Evolutionary conservation across 2,797 vertebrate genomes (phyloP), one percentile per base, ranked within the genome.

Genomic region (Eulemur mongoz): DNA sequence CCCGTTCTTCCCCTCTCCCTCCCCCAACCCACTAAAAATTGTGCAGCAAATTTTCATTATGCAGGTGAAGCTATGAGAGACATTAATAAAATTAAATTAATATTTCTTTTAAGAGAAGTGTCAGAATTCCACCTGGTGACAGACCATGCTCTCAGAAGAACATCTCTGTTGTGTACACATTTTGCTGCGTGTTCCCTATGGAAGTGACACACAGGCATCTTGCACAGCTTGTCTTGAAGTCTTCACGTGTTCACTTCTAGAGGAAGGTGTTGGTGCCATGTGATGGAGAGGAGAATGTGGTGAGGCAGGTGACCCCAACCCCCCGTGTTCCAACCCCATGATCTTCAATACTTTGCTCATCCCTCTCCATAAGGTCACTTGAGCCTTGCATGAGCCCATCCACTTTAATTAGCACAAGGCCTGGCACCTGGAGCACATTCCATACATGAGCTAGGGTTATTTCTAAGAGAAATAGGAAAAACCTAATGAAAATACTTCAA

Each of bases 401-500:
- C 30, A 52, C 7, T 69, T 72, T 22, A n/a, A 22, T 32, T 40
- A 38, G 35, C 15, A 1, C 0, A 14, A 45, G 23, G 5, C 32
- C 59, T 85, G 48, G 57, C 50, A 87, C 83, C 86, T 27, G 13
- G 35, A 38, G 69, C 17, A 5, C 69, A 80, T 86, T 89, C 70
- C 40, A 23, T 70, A n/a, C 45, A 30, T 30, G 43, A 79, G 54
- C 27, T 7, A 65, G 59, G 59, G 83, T 12, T 81, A 12, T 45
- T 89, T 83, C 95, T 40, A 75, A 89, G 48, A 93, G 72, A 91
- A 76, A 45, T 23, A 61, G 38, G 67, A 50, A 69, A 84, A 82
- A 79, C 7, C 38, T 7, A 48, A 88, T 38, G 12, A 40, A 87
- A 82, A 69, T 22, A 50, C 10, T 79, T 86, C 9, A 82, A 23